Evolutionary conservation across 35 echinoderm and acorn worm species (phyloP).

Genomic region (Nesometra sesokonis): DNA sequence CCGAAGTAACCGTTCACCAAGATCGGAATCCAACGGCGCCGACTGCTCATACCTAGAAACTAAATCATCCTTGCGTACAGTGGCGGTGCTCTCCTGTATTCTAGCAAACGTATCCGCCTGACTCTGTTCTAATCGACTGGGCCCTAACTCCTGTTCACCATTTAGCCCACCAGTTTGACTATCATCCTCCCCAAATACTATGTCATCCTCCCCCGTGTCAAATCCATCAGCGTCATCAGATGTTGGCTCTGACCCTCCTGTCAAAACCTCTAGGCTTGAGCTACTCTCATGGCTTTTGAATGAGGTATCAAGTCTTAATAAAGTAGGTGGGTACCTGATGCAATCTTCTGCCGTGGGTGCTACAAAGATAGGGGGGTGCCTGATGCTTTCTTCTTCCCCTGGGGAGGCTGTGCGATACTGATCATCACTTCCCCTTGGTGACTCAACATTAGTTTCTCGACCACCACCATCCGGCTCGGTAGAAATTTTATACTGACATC

Average conservation of each 20-base stretch:
- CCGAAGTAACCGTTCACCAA: conserved; percentile 3
- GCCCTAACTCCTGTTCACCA: neutral
- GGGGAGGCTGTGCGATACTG: neutral
- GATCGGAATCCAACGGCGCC: neutral
- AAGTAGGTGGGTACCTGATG: neutral
- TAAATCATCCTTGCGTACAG: neutral
- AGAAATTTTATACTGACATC: neutral
- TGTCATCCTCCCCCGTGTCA: neutral
- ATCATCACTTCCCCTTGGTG: neutral
- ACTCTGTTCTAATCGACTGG: neutral
- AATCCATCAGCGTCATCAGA: neutral
- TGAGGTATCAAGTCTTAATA: neutral
- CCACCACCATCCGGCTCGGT: neutral
- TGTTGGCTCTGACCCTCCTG: neutral
- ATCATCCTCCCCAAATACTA: neutral
- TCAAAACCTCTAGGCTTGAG: neutral
- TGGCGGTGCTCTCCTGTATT: neutral
- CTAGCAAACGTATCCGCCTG: neutral
- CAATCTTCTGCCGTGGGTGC: neutral
- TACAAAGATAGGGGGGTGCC: neutral
- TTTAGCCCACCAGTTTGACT: too few species aligned
- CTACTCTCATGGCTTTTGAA: neutral
- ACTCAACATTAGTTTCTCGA: neutral
- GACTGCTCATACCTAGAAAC: neutral
- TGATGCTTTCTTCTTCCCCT: neutral